These are phyloP conservation scores for Cryptocephalus primarius DNA, from an alignment of 2,888 invertebrate genomes.

Conservation along the genomic window DNA sequence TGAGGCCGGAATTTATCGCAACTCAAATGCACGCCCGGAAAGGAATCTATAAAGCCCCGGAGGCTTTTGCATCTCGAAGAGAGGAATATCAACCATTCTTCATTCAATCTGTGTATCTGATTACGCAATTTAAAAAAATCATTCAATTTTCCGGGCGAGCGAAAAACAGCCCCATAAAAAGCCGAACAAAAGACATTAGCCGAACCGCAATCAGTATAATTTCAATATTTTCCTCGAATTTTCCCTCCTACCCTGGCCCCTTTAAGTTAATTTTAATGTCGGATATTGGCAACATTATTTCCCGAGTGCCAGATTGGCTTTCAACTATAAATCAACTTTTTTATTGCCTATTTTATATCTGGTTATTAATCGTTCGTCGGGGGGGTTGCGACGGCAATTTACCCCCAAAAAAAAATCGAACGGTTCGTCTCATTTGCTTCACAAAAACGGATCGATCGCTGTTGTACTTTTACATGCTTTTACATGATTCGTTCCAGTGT, in stretches of 20 bases:
- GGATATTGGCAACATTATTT: conserved; percentile 29
- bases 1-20: no score
- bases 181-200: conserved; percentile 12
- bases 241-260: conserved; percentile 16
- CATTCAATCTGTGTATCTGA: conserved; percentile 18
- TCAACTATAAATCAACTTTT: conserved; percentile 36
- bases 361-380: conserved; percentile 36
- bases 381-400: conserved; percentile 6
- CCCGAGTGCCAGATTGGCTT: conserved; percentile 26
- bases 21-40: no score
- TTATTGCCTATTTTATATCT: conserved; percentile 35
- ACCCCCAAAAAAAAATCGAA: background rate
- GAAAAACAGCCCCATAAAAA: conserved; percentile 25
- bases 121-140: conserved; percentile 23
- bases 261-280: conserved; percentile 33
- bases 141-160: conserved; percentile 28
- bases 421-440: no score
- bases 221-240: conserved; percentile 26
- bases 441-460: no score
- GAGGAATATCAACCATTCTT: conserved; percentile 6
- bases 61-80: background rate
- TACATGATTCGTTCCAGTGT: no score
- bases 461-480: no score
- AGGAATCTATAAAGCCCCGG: no score
- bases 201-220: conserved; percentile 20